These are phyloP conservation scores for Dysdera silvatica DNA, from an alignment of 1,140 invertebrate genomes.

Conservation along the genomic window DNA sequence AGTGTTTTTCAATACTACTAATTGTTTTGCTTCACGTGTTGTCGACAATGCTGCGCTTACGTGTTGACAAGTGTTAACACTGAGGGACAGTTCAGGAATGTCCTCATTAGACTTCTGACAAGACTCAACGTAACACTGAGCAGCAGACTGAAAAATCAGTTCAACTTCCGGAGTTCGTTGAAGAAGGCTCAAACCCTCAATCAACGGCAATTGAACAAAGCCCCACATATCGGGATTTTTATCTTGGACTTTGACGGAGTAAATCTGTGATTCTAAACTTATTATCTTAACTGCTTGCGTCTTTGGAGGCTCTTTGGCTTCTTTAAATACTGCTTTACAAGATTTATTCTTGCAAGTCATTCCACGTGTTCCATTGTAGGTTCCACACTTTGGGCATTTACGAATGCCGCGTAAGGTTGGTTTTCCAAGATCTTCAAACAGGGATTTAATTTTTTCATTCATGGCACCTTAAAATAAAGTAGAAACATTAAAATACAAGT, in stretches of 20 bases:
- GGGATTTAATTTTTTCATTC: slow-evolving; percentile 43
- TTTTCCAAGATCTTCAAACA: slow-evolving; percentile 58
- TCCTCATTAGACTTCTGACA: slow-evolving; percentile 41
- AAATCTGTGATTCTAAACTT: slow-evolving; percentile 56
- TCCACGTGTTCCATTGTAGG: slow-evolving; percentile 65
- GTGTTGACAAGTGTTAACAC: slow-evolving; percentile 53
- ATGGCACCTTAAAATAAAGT: too few relatives aligned
- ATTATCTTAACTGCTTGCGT: slow-evolving; percentile 61
- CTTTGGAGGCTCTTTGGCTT: slow-evolving; percentile 55
- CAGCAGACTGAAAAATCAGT: slow-evolving; percentile 47
- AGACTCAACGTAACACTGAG: slow-evolving; percentile 59
- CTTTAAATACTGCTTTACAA: slow-evolving; percentile 62
- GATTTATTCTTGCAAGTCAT: slow-evolving; percentile 66
- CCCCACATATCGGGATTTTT: slow-evolving; percentile 62
- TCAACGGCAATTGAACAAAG: slow-evolving; percentile 62
- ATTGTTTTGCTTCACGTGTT: slow-evolving; percentile 54
- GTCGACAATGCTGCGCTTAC: slow-evolving; percentile 61
- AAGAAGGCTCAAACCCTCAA: slow-evolving; percentile 44
- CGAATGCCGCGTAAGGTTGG: slow-evolving; percentile 60
- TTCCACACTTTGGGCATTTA: slow-evolving; percentile 70
- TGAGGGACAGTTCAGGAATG: slow-evolving; percentile 32
- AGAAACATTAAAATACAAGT: too few relatives aligned
- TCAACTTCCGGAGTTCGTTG: slow-evolving; percentile 46
- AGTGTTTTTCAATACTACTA: slow-evolving; percentile 55
- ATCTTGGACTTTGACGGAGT: slow-evolving; percentile 60